Evolutionary conservation across 2,797 vertebrate species (phyloP).

Genomic region (Danio tinwini): DNA sequence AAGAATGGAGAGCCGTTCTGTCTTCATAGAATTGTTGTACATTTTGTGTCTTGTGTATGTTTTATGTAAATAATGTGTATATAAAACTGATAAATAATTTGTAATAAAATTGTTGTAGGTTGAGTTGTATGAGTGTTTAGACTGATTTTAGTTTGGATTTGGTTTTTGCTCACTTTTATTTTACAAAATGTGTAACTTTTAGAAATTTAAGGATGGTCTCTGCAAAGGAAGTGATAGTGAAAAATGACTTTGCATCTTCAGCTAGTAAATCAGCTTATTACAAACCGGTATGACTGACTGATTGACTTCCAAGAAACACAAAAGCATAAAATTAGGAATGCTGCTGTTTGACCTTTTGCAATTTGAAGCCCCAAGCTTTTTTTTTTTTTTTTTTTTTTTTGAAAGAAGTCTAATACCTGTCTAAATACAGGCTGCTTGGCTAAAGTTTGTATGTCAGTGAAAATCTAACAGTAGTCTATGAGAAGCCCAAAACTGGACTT

Average conservation of each 20-base stretch:
- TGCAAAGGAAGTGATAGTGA: background rate
- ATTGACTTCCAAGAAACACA: slow-evolving; percentile 2
- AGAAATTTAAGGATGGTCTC: background rate
- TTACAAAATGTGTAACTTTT: too few species aligned
- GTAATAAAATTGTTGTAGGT: slow-evolving; percentile 54
- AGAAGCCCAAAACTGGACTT: too few species aligned
- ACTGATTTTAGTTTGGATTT: too few species aligned
- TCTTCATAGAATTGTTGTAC: slow-evolving; percentile 58
- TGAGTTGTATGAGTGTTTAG: background rate
- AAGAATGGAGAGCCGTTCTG: slow-evolving; percentile 57
- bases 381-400: too few species aligned
- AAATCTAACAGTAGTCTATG: too few species aligned
- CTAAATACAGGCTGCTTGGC: too few species aligned
- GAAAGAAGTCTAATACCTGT: too few species aligned
- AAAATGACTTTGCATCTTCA: background rate
- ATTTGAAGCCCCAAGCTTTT: too few species aligned
- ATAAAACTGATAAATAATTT: slow-evolving; percentile 72
- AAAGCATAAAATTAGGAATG: background rate
- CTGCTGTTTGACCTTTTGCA: background rate
- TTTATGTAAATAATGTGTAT: slow-evolving; percentile 79
- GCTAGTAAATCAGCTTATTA: background rate
- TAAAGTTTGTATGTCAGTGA: too few species aligned
- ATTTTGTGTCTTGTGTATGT: slow-evolving; percentile 48
- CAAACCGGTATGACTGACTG: slow-evolving; percentile 1
- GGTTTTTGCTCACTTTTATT: too few species aligned